phyloP scores from a whole-genome alignment of 1,140 invertebrate genomes.

The Papilio xuthus region DNA sequence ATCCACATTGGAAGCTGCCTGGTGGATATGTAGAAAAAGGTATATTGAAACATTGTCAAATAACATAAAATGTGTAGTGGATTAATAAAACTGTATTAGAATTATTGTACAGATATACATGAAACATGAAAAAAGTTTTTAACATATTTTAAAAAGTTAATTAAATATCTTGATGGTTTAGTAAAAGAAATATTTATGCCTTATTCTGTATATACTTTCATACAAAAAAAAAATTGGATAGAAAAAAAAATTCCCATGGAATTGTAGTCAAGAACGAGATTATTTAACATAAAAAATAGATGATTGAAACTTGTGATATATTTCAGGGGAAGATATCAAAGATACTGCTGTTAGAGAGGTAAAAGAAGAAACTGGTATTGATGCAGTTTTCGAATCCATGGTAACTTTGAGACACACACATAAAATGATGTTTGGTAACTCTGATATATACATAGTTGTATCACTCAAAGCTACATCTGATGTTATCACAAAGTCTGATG shows the following conservation, averaged over 20 bases:
- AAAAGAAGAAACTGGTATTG: constrained; percentile 93
- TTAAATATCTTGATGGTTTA: no score
- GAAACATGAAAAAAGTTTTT: no score
- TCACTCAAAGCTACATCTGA: constrained; percentile 85
- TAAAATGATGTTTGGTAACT: constrained; percentile 87
- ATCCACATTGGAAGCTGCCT: constrained; percentile 93
- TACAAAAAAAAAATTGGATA: no score
- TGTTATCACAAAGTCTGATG: constrained; percentile 86
- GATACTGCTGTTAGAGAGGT: constrained; percentile 92
- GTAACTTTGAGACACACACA: constrained; percentile 90
- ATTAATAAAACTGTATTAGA: no score
- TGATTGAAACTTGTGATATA: not conserved
- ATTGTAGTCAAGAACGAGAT: no score
- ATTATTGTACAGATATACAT: no score
- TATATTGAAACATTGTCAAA: constrained; percentile 59
- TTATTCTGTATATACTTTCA: no score
- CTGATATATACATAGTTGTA: constrained; percentile 92
- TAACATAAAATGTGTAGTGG: no score
- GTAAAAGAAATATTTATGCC: no score
- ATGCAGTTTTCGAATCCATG: constrained; percentile 88
- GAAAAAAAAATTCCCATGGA: no score
- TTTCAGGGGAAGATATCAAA: constrained; percentile 89
- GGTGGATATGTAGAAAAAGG: constrained; percentile 94
- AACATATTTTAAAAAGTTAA: no score
- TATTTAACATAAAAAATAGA: no score